Percentiles rank a stretch among this genome's conserved stretches.
Conservation (phyloP, 1,140 invertebrate genomes). For the Kradibia gibbosae region DNA sequence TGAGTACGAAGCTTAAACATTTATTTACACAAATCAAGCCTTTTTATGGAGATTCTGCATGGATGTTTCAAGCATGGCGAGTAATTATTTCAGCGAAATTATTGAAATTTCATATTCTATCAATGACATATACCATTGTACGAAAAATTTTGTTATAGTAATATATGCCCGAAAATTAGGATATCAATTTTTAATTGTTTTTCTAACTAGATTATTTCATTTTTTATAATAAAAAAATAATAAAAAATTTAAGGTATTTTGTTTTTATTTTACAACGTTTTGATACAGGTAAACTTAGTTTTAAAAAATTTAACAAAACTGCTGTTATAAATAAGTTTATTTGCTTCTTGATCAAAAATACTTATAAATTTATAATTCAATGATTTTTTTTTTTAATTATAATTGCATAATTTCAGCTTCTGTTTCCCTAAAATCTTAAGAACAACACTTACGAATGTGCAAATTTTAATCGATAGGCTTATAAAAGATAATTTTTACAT, state of each 20-base stretch:
- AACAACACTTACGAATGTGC: neutral
- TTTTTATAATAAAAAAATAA: neutral
- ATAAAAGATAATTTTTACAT: neutral
- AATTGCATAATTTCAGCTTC: neutral
- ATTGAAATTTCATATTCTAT: too few species aligned
- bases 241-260: neutral
- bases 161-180: too few species aligned
- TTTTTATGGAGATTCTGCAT: neutral
- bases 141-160: too few species aligned
- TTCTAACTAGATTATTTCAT: neutral
- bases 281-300: neutral
- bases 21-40: neutral
- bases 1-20: neutral
- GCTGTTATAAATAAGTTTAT: conserved; percentile 44
- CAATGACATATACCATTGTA: too few species aligned
- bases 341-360: conserved; percentile 31
- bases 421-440: neutral
- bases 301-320: neutral
- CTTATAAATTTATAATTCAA: conserved; percentile 26
- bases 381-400: neutral
- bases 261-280: neutral
- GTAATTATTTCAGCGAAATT: too few species aligned
- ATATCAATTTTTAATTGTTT: too few species aligned
- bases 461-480: neutral
- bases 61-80: too few species aligned